Evolutionary conservation across 2,113 vertebrate species (phyloP).

Genomic region (Oplegnathus fasciatus): DNA sequence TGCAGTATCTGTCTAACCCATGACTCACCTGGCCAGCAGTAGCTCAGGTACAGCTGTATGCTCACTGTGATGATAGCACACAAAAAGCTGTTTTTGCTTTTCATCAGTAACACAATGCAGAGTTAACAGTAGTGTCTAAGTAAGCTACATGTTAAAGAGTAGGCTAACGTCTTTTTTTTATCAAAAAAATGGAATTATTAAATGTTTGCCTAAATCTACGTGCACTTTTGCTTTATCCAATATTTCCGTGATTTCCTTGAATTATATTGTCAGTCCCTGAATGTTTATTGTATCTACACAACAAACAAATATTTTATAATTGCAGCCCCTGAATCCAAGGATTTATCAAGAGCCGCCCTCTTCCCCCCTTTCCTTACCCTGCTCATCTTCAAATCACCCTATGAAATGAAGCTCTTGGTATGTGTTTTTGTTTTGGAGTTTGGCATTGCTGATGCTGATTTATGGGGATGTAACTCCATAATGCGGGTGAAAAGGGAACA

Average conservation of each 20-base stretch:
- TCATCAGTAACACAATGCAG: background rate
- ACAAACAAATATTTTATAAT: conserved; percentile 8
- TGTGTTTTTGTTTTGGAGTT: conserved; percentile 41
- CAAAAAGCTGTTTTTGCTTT: background rate
- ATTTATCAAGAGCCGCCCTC: too few relatives aligned
- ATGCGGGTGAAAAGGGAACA: conserved; percentile 27
- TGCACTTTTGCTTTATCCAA: background rate
- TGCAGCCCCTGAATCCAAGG: background rate
- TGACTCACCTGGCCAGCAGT: background rate
- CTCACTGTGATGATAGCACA: background rate
- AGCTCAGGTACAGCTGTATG: conserved; percentile 3
- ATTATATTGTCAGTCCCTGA: background rate
- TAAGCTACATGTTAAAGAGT: background rate
- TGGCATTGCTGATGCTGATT: conserved; percentile 23
- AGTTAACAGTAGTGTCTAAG: background rate
- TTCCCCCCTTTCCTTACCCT: background rate
- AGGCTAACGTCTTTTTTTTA: background rate
- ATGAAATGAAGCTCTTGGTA: conserved; percentile 20
- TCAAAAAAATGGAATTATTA: background rate
- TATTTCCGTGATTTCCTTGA: conserved; percentile 6
- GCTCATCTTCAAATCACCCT: conserved; percentile 11
- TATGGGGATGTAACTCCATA: conserved; percentile 9
- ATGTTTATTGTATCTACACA: conserved; percentile 17
- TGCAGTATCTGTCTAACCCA: background rate
- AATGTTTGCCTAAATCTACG: background rate